Conservation (phyloP, 1,140 invertebrate genomes). For the Oedothorax gibbosus region DNA sequence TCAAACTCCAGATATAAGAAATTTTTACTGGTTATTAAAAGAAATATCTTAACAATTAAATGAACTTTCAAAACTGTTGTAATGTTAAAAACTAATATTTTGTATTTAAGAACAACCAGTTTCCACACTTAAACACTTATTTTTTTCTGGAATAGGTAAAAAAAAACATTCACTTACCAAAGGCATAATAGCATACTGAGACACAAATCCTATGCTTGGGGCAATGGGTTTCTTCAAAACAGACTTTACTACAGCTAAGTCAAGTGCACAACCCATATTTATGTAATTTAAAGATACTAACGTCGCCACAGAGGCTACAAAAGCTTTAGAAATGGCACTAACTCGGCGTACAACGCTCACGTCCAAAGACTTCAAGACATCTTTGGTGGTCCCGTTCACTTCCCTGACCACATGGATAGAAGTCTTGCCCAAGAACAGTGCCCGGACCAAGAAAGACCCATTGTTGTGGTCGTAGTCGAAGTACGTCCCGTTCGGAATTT, state of each 20-base stretch:
- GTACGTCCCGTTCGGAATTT: slow-evolving; percentile 17
- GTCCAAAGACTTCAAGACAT: slow-evolving; percentile 22
- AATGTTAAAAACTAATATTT: too few species aligned
- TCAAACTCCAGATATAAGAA: too few species aligned
- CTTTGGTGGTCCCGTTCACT: slow-evolving; percentile 32
- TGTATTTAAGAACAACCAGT: too few species aligned
- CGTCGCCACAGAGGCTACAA: slow-evolving; percentile 75
- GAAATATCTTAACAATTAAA: too few species aligned
- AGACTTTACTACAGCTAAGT: slow-evolving; percentile 78
- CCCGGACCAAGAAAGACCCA: slow-evolving; percentile 71
- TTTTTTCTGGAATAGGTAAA: neutral
- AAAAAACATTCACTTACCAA: slow-evolving; percentile 74
- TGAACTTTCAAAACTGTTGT: too few species aligned
- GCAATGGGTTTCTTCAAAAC: slow-evolving; percentile 83
- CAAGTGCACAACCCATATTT: slow-evolving; percentile 93
- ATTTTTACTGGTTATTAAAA: too few species aligned
- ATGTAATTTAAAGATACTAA: slow-evolving; percentile 89
- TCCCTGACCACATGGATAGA: slow-evolving; percentile 65
- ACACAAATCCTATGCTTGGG: slow-evolving; percentile 83
- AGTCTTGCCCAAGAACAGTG: slow-evolving; percentile 76
- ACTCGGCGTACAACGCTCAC: slow-evolving; percentile 55
- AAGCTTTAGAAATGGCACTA: slow-evolving; percentile 46
- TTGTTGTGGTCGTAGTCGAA: slow-evolving; percentile 21
- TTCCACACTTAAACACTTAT: too few species aligned
- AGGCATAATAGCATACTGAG: slow-evolving; percentile 91